Conservation (phyloP, 2,797 vertebrate species). For the Scyliorhinus canicula region DNA sequence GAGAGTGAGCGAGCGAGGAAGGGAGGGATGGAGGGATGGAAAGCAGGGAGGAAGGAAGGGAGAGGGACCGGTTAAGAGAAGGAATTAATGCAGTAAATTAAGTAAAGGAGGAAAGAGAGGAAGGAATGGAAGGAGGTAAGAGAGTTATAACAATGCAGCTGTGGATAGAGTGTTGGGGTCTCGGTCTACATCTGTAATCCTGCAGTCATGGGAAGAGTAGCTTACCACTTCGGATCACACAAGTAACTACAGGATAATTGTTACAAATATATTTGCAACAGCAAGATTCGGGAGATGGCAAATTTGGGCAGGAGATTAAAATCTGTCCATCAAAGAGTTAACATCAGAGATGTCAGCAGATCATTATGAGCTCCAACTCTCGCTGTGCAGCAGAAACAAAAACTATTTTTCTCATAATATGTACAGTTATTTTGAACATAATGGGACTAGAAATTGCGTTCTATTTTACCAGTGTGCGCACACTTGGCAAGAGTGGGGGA, state of each 20-base stretch:
- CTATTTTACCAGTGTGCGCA: not conserved
- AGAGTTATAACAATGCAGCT: not conserved
- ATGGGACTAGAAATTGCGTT: constrained; percentile 29
- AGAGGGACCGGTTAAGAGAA: too few relatives aligned
- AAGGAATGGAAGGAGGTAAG: not conserved
- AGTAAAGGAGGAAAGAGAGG: not conserved
- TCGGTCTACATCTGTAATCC: too few relatives aligned
- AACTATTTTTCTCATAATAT: constrained; percentile 3
- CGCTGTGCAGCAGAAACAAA: not conserved
- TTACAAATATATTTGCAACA: not conserved
- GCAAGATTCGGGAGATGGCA: not conserved
- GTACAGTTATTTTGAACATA: constrained; percentile 32
- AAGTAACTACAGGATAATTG: not conserved
- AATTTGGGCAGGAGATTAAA: not conserved
- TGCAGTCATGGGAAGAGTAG: not conserved
- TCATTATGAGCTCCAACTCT: not conserved
- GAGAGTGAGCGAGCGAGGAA: too few relatives aligned
- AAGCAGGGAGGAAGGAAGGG: too few relatives aligned
- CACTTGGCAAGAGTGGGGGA: not conserved
- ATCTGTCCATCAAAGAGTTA: not conserved
- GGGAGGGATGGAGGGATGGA: too few relatives aligned
- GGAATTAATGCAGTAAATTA: too few relatives aligned
- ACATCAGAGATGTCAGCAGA: not conserved
- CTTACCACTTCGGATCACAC: not conserved
- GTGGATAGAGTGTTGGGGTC: not conserved